Base-by-base conservation (phyloP, 1,140 invertebrate genomes). In the Anastrepha ludens region DNA sequence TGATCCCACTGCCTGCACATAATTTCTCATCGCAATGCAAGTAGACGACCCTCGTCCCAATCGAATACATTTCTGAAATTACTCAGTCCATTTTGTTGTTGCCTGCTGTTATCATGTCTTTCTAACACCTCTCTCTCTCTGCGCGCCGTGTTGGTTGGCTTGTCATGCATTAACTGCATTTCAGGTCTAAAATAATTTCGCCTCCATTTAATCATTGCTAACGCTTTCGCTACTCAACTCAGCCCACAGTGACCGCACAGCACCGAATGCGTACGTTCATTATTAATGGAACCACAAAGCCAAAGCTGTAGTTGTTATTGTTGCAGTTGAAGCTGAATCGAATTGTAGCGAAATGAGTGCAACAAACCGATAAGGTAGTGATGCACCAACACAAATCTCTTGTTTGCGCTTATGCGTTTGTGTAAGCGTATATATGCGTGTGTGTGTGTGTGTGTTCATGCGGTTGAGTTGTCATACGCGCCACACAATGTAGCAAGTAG, bases 401-500 rank as follows among this genome's bases (percentile, higher is more conserved):
- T 74, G 9, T 41, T 74, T 15, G n/a, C 3, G 15, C 44, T 15
- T 2, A 47, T 74, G 6, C 17, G 8, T 20, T 17, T 55, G 13
- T n/a, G 17, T 55, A 9, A 9, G 74, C 15, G 15, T 1, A 62
- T 4, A 4, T 67, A 2, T 67, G 29, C 6, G 11, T 67, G 29
- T 8, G 29, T 39, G 7, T 67, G 64, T 29, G n/a, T 39, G n/a
- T 62, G 7, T 62, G 60, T n/a, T 9, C 13, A 55, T 81, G 74
- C 74, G 74, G 74, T 81, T 81, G 74, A 81, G 44, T 81, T 81
- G 74, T 81, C 74, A 81, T 81, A 81, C 55, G 74, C 74, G 74
- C 47, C 74, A 81, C 74, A 81, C 50, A 81, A 81, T 81, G 74
- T 81, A 17, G 74, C 74, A 81, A 81, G 74, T 81, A 81, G 17